Conservation (phyloP, 2,113 vertebrate species). For the Steatornis caripensis region DNA sequence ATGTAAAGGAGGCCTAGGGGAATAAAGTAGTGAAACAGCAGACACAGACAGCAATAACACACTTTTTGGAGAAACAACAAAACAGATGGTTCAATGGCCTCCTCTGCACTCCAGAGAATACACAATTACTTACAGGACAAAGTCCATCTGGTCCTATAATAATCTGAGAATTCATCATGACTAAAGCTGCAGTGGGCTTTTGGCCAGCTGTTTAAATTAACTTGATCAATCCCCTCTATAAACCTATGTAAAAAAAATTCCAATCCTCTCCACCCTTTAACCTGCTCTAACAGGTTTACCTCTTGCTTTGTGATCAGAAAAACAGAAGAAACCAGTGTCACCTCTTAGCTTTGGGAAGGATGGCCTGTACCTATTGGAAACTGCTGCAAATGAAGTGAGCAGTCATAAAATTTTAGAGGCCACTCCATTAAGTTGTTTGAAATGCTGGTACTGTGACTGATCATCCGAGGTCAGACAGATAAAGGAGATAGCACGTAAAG, state of each 20-base stretch:
- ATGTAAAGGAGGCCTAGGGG: background rate
- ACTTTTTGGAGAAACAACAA: slow-evolving; percentile 16
- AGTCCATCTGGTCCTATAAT: slow-evolving; percentile 51
- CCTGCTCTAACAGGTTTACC: background rate
- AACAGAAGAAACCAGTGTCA: background rate
- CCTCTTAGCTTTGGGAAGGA: background rate
- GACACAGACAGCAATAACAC: background rate
- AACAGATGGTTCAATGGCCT: slow-evolving; percentile 36
- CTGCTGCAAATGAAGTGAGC: background rate
- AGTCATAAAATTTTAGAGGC: slow-evolving; percentile 2
- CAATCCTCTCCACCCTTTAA: background rate
- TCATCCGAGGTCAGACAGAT: background rate
- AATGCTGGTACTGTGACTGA: background rate
- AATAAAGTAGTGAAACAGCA: background rate
- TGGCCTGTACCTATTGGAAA: background rate
- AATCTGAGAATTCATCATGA: slow-evolving; percentile 13
- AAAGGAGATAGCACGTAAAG: background rate
- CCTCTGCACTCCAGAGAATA: slow-evolving; percentile 28
- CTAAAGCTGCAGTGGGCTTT: background rate
- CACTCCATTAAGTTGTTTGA: background rate
- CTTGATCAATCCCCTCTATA: background rate
- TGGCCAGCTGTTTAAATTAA: slow-evolving; percentile 28
- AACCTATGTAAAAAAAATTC: background rate
- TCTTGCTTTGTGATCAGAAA: background rate
- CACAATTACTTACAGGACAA: slow-evolving; percentile 48